Evolutionary conservation across 1,140 invertebrate genomes (phyloP), one percentile per base, ranked within the genome.

Genomic region (Yoshiicerus persimilis): DNA sequence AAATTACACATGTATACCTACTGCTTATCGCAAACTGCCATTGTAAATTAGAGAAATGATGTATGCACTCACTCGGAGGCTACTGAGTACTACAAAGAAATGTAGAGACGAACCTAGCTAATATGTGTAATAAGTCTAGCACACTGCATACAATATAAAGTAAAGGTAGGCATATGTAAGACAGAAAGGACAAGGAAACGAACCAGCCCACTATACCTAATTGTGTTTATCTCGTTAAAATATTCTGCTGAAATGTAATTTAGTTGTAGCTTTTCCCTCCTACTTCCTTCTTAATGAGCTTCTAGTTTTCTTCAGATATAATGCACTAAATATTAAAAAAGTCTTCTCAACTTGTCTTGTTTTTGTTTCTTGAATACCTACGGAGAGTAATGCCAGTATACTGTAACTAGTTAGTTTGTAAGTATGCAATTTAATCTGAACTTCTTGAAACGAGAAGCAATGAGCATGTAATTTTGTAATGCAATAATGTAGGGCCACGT

Each of bases 221-320:
- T 84, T 84, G 83, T 56, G 39, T 41, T 84, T 84, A 84, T 84
- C 83, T 84, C 83, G 83, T 84, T 84, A 84, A 84, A 84, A 62
- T 56, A 41, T 84, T 56, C 47, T 47, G 83, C 47, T 84, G 83
- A 84, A 80, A 80, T 80, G 75, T 80, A 80, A 80, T 80, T 80
- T 80, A 80, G 75, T 80, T 80, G 75, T 80, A 23, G 27, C 32
- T 80, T 32, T 36, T 80, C 75, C 75, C 75, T 80, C 75, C 75
- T 38, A 80, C 75, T 80, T 80, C 75, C 75, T 80, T 80, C 75
- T 80, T 80, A 80, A 80, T 80, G 75, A 80, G 75, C 75, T 80
- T 36, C 75, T 80, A 80, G 75, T 80, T 80, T 80, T 80, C 75
- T 80, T 80, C 70, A 34, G 13, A 32, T 77, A 13, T 32, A 20